A percentile compares a stretch with the other conserved stretches of the same genome.
phyloP scores from a whole-genome alignment of 1,140 invertebrate genomes.

The Diprion similis region DNA sequence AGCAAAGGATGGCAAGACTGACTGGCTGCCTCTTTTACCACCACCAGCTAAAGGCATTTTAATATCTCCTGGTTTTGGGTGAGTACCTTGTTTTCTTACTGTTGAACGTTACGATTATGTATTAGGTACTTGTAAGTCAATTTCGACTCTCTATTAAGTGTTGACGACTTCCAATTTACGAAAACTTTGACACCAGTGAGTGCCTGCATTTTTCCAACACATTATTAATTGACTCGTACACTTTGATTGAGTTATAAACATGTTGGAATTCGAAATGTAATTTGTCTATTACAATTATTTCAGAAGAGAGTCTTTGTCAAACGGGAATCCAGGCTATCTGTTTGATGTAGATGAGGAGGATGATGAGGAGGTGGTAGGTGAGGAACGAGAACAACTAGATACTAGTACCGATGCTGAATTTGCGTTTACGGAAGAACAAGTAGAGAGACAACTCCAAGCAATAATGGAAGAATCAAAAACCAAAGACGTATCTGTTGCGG shows the following conservation, averaged over 20 bases:
- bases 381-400: constrained; percentile 10
- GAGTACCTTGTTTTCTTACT: constrained; percentile 30
- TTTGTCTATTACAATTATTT: constrained; percentile 19
- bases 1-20: constrained; percentile 35
- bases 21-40: constrained; percentile 37
- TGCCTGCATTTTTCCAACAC: too few relatives aligned
- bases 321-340: constrained; percentile 37
- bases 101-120: constrained; percentile 14
- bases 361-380: constrained; percentile 25
- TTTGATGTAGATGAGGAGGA: constrained; percentile 38
- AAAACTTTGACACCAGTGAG: too few relatives aligned
- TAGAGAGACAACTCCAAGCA: background rate
- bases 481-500: background rate
- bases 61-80: constrained; percentile 60
- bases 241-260: too few relatives aligned
- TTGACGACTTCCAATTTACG: too few relatives aligned
- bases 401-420: background rate
- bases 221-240: too few relatives aligned
- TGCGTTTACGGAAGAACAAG: background rate
- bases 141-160: constrained; percentile 2
- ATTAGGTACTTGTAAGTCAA: too few relatives aligned
- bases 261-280: too few relatives aligned
- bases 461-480: background rate
- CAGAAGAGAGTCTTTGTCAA: constrained; percentile 38
- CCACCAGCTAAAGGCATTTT: constrained; percentile 62